These are phyloP conservation scores for Phrynocephalus versicolor DNA, from an alignment of 2,113 vertebrate genomes.

Conservation along the genomic window DNA sequence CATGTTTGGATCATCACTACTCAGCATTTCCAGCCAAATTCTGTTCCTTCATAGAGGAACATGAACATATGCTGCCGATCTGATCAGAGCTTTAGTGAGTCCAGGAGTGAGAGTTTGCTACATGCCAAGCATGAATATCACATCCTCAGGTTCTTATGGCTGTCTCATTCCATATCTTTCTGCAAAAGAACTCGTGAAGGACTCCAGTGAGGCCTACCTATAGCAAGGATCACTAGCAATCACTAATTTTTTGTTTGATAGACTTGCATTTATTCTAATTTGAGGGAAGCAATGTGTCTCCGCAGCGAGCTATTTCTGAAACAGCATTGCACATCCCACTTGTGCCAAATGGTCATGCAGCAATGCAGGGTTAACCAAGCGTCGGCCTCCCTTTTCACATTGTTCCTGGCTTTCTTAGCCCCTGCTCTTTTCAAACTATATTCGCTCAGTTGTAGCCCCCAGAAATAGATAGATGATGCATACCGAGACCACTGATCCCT, in stretches of 20 bases:
- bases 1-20: neutral
- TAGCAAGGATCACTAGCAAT: neutral
- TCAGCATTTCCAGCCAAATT: neutral
- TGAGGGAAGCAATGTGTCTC: neutral
- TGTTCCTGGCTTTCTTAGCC: neutral
- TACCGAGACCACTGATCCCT: slow-evolving; percentile 17
- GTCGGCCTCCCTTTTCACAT: neutral
- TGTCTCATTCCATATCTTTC: neutral
- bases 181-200: neutral
- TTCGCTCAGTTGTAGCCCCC: neutral
- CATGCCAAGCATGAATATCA: neutral
- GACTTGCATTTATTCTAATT: neutral
- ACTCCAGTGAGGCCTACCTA: neutral
- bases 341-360: neutral
- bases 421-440: neutral
- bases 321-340: neutral
- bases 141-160: neutral
- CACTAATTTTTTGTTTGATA: neutral
- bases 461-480: slow-evolving; percentile 15
- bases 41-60: neutral
- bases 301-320: neutral
- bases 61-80: slow-evolving; percentile 6
- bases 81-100: neutral
- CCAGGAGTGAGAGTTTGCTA: neutral
- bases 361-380: slow-evolving; percentile 12